phyloP scores from a whole-genome alignment of 2,888 invertebrate species.

The Ernsta delagoae region DNA sequence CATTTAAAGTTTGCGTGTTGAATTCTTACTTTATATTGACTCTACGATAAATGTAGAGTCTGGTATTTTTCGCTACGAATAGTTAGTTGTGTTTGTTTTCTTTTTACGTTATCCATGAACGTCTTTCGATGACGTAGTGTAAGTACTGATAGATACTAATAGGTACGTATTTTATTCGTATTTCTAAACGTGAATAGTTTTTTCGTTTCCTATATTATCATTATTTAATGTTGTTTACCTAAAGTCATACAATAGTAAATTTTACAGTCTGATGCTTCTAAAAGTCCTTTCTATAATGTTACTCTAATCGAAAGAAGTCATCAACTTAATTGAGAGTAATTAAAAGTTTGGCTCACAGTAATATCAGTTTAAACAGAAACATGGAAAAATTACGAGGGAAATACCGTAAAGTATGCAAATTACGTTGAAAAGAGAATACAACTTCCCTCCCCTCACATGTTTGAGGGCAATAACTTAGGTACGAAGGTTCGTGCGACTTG shows the following conservation, averaged over 20 bases:
- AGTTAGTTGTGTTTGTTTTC: conserved; percentile 8
- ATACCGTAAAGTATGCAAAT: conserved; percentile 60
- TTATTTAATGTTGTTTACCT: no score
- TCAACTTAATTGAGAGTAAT: conserved; percentile 7
- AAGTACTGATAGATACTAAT: not conserved
- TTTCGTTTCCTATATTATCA: no score
- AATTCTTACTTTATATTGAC: conserved; percentile 30
- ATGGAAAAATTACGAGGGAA: conserved; percentile 4
- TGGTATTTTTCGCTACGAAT: conserved; percentile 20
- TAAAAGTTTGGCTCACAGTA: conserved; percentile 9
- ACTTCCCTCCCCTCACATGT: conserved; percentile 63
- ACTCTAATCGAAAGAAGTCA: not conserved
- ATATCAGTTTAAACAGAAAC: conserved; percentile 14
- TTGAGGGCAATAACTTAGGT: conserved; percentile 29
- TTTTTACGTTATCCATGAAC: not conserved
- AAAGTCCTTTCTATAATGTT: not conserved
- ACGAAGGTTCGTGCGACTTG: conserved; percentile 24
- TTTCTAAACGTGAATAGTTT: no score
- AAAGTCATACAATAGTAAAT: no score
- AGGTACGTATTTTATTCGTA: no score
- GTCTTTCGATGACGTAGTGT: conserved; percentile 3
- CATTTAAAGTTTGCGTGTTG: conserved; percentile 36
- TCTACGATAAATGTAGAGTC: conserved; percentile 31
- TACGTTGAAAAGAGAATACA: conserved; percentile 52
- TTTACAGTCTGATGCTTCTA: no score